Base-by-base conservation (phyloP, 2,888 invertebrate species). In the Octonoba sinensis region DNA sequence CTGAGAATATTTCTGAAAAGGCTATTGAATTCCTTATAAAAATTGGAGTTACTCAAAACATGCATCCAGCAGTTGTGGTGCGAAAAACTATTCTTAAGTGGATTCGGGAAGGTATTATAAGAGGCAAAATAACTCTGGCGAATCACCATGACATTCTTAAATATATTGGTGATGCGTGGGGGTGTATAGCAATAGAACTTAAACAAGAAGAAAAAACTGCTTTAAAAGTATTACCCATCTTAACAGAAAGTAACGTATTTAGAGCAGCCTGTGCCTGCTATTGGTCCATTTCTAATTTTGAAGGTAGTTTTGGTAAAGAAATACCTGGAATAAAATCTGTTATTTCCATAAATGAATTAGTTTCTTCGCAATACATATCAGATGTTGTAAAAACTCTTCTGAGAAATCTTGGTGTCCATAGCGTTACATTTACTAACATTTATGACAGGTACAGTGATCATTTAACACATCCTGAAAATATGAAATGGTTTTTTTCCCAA, bases 31-130 rank as follows among this genome's bases (percentile, higher is more conserved):
- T 56, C 18, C 56, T 56, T 15, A 20, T 8, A 12, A 18, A 56
- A n/a, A 56, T 56, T 18, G 56, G 56, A 20, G 56, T 56, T 56
- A 1, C 18, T 18, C 4, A 56, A 56, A 56, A 18, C 8, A 18
- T 56, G 6, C 1, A 1, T 56, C 56, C 56, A 12, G 12, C 3
- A 18, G 16, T 8, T 3, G 18, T 56, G 8, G 3, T 56, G 1
- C 16, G 56, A n/a, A 56, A 18, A n/a, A 56, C 20, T 56, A 22
- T 56, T 56, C 56, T 56, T 18, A 56, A 56, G 56, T 56, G 56
- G 56, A 56, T 56, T 56, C 16, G n/a, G 22, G 3, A 56, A 18
- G 18, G 18, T n/a, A 6, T 1, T 1, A 22, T 18, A n/a, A 15
- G 2, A 18, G 3, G 1, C n/a, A 56, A 56, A 18, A 56, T 56